Evolutionary conservation across 2,797 vertebrate species (phyloP).

Genomic region (Lacerta viridis): DNA sequence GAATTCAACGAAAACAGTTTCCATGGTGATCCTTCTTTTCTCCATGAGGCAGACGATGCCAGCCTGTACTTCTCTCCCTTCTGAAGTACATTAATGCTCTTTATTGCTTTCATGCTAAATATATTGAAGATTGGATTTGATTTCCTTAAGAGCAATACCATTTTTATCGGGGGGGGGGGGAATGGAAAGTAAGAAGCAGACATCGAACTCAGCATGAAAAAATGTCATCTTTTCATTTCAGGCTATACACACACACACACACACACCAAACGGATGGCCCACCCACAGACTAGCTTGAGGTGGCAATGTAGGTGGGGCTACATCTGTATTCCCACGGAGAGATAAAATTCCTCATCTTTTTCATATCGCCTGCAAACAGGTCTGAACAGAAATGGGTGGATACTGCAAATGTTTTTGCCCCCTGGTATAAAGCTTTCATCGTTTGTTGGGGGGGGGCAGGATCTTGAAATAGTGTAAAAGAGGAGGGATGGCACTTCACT

Average conservation of each 20-base stretch:
- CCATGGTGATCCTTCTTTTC: conserved; percentile 93
- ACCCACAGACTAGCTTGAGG: background rate
- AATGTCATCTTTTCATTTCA: background rate
- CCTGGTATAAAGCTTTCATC: background rate
- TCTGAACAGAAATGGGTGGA: background rate
- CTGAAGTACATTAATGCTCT: conserved; percentile 78
- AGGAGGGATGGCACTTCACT: too few species aligned
- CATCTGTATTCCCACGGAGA: background rate
- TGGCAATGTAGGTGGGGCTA: background rate
- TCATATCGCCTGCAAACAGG: background rate
- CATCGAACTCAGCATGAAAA: background rate
- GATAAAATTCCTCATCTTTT: background rate
- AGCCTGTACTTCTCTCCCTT: conserved; percentile 72
- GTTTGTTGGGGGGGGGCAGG: background rate
- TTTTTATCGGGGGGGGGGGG: conserved; percentile 71
- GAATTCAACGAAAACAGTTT: conserved; percentile 91
- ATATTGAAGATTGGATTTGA: conserved; percentile 79
- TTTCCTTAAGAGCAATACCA: conserved; percentile 70
- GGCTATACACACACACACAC: background rate
- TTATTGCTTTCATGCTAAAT: conserved; percentile 82
- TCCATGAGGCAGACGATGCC: conserved; percentile 70
- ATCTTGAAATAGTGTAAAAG: background rate
- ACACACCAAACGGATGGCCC: background rate
- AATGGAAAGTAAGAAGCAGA: conserved; percentile 69
- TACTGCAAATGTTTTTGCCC: background rate